phyloP scores from a whole-genome alignment of 2,113 vertebrate species.

The Oncorhynchus kisutch region DNA sequence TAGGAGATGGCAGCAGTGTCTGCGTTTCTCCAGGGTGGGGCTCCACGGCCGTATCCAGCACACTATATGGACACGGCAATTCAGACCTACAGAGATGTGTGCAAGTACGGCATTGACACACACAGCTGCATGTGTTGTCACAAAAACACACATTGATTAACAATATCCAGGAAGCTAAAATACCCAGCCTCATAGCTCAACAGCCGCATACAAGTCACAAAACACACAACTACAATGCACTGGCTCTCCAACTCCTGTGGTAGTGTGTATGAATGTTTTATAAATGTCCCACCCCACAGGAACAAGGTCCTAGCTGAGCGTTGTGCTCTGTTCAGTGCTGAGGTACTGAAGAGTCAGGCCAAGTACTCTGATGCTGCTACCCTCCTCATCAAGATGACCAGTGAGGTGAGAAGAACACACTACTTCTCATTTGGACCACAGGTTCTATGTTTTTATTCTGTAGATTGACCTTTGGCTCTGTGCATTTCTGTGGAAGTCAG shows the following conservation, averaged over 20 bases:
- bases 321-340: slow-evolving; percentile 92
- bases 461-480: too few species aligned
- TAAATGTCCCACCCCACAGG: slow-evolving; percentile 61
- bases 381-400: slow-evolving; percentile 95
- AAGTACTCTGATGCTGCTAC: slow-evolving; percentile 96
- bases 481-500: too few species aligned
- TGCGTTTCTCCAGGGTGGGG: slow-evolving; percentile 91
- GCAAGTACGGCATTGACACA: slow-evolving; percentile 81
- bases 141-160: too few species aligned
- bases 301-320: slow-evolving; percentile 95
- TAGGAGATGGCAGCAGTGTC: slow-evolving; percentile 98
- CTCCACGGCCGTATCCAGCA: slow-evolving; percentile 88
- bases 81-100: slow-evolving; percentile 94
- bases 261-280: slow-evolving; percentile 13
- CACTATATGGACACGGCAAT: slow-evolving; percentile 99
- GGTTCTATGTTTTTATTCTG: too few species aligned
- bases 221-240: neutral
- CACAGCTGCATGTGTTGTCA: neutral
- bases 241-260: neutral
- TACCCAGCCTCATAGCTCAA: too few species aligned
- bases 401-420: slow-evolving; percentile 80
- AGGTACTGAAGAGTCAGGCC: slow-evolving; percentile 94
- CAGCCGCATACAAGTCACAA: too few species aligned
- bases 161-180: too few species aligned
- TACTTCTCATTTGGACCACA: too few species aligned